Base-by-base conservation (phyloP, 92 coral and sea anemone species). In the Porites lobata region DNA sequence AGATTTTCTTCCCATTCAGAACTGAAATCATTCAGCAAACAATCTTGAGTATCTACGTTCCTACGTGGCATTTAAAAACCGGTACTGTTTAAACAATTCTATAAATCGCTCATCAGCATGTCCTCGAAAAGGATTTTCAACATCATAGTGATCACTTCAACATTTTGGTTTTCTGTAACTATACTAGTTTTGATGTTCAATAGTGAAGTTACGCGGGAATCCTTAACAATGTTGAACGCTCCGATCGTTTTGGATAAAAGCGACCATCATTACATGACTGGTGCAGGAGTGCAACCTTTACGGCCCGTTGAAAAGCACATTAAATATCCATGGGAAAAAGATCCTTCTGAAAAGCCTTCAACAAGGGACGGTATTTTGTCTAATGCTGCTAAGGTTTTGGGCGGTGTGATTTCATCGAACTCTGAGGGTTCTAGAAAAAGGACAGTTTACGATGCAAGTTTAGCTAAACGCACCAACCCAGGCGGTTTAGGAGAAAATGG, bases 151-250 rank as follows among this genome's bases (percentile, higher is more conserved):
- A 72, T 98, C 56, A 98, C 99, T 24, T 94, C 99, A 63, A 89
- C 92, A 21, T 98, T 98, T 76, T 98, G 99, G 99, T 96, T 98
- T 71, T 95, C 99, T 53, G 98, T 96, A 21, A 98, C 98, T n/a
- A 88, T 98, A 21, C 77, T 98, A 9, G 94, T 98, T 75, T 75
- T 98, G 18, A 98, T 98, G 99, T 94, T 93, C 68, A 94, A 93
- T 66, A 93, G 89, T 65, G 99, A 98, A 47, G 82, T 98, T 67
- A 94, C 99, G 29, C 90, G 99, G n/a, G 95, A 98, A 51, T 95
- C 98, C 0, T 83, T 98, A 26, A 94, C 94, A 8, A 95, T 98
- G 99, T 96, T 98, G 75, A 95, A 98, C 76, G 95, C 98, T 24
- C 99, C 99, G 0, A 63, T 98, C 11, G 91, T 92, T 12, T 82